phyloP scores from a whole-genome alignment of 2,113 vertebrate genomes.

The Myrmecophaga tridactyla region DNA sequence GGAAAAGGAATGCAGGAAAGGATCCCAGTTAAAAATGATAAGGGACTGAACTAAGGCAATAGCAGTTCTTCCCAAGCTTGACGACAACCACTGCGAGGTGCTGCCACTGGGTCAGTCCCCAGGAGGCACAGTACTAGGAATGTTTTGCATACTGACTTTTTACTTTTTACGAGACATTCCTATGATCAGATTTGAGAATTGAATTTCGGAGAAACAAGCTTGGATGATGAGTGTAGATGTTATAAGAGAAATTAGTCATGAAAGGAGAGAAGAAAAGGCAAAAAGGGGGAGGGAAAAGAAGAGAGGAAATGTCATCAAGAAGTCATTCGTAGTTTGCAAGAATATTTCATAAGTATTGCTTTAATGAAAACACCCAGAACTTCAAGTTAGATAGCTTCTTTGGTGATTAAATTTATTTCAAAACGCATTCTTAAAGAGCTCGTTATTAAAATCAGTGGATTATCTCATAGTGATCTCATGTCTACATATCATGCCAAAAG shows the following conservation, averaged over 20 bases:
- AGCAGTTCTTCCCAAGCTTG: background rate
- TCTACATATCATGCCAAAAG: background rate
- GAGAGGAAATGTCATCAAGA: background rate
- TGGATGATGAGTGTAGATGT: background rate
- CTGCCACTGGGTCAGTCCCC: background rate
- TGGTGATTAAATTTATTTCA: constrained; percentile 42
- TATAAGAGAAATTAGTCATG: background rate
- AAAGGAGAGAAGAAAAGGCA: background rate
- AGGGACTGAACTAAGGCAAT: background rate
- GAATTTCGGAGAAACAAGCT: background rate
- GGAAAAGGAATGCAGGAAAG: background rate
- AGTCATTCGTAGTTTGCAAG: background rate
- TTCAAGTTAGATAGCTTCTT: constrained; percentile 19
- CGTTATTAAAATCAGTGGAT: constrained; percentile 52
- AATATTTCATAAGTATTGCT: constrained; percentile 2
- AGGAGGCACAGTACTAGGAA: background rate
- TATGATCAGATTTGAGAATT: background rate
- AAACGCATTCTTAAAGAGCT: constrained; percentile 34
- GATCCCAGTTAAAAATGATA: background rate
- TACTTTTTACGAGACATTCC: background rate
- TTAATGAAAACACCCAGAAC: constrained; percentile 36
- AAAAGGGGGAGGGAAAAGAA: background rate
- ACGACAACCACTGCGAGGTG: background rate
- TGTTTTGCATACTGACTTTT: background rate
- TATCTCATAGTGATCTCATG: constrained; percentile 46